Evolutionary conservation across 2,113 vertebrate genomes (phyloP).

Genomic region (Okapia johnstoni): DNA sequence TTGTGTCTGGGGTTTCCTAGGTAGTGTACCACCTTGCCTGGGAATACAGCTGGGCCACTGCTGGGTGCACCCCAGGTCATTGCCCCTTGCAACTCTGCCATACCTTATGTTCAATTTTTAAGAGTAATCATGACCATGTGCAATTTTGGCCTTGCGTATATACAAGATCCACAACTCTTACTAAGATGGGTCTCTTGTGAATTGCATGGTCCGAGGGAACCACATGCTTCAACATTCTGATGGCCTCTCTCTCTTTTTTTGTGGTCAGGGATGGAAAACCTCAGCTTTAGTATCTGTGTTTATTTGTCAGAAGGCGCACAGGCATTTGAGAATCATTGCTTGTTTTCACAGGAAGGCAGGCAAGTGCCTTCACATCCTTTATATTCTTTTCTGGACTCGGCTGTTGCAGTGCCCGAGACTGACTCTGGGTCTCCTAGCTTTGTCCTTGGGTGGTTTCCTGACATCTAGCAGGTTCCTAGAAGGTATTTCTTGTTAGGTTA

Average conservation of each 20-base stretch:
- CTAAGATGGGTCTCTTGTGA: not conserved
- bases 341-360: not conserved
- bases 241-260: not conserved
- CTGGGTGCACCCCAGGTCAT: not conserved
- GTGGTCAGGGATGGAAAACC: not conserved
- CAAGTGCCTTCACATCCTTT: not conserved
- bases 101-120: not conserved
- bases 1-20: not conserved
- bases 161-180: not conserved
- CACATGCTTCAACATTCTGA: not conserved
- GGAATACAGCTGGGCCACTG: not conserved
- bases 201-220: not conserved
- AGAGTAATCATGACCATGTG: not conserved
- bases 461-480: not conserved
- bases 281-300: not conserved
- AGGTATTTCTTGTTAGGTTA: not conserved
- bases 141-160: not conserved
- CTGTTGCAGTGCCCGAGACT: not conserved
- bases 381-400: not conserved
- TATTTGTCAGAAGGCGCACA: not conserved
- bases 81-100: not conserved
- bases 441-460: not conserved
- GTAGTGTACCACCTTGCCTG: not conserved
- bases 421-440: not conserved
- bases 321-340: not conserved